Percentiles rank a stretch among this genome's conserved stretches.
These are phyloP conservation scores for Dynastes grantii DNA, from an alignment of 2,888 invertebrate species.

Conservation along the genomic window DNA sequence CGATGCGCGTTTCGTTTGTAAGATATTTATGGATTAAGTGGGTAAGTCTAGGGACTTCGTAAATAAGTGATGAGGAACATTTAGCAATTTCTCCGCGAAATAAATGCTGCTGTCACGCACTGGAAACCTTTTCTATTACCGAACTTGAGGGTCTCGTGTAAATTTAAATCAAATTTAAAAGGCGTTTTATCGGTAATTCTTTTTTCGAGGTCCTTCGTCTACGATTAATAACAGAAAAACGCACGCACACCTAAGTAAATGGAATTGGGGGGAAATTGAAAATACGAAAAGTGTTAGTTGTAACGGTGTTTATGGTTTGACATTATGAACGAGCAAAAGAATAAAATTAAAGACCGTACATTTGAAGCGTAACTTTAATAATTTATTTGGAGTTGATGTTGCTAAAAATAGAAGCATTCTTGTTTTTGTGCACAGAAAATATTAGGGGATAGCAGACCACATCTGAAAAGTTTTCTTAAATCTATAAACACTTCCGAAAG, in stretches of 20 bases:
- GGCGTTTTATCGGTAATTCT: constrained; percentile 19
- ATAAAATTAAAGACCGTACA: too few species aligned
- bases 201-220: constrained; percentile 13
- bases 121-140: constrained; percentile 30
- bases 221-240: constrained; percentile 17
- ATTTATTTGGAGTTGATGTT: too few species aligned
- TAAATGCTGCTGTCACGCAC: constrained; percentile 30
- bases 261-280: not conserved
- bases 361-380: too few species aligned
- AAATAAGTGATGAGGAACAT: constrained; percentile 34
- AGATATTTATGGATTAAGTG: constrained; percentile 37
- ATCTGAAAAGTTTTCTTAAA: too few species aligned
- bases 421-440: too few species aligned
- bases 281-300: not conserved
- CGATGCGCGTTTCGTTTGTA: not conserved
- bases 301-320: too few species aligned
- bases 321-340: too few species aligned
- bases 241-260: not conserved
- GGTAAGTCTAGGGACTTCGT: constrained; percentile 4
- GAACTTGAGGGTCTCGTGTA: constrained; percentile 26
- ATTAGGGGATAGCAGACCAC: too few species aligned
- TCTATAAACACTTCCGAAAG: too few species aligned
- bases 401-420: too few species aligned
- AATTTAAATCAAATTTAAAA: constrained; percentile 38
- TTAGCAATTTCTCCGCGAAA: constrained; percentile 33